These are phyloP conservation scores for Myzus persicae DNA, from an alignment of 1,140 invertebrate genomes.

Conservation along the genomic window DNA sequence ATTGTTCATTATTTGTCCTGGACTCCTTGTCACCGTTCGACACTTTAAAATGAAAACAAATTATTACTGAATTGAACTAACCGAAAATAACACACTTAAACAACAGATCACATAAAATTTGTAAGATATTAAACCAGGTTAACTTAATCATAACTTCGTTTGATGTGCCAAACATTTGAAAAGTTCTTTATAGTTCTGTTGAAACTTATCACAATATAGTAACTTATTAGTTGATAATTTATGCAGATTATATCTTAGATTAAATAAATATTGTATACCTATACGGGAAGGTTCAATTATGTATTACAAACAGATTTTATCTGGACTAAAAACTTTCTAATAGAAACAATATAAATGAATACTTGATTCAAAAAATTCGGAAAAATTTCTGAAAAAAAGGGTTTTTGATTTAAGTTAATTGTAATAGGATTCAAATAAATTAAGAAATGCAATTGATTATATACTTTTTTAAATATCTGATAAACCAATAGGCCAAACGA, in stretches of 20 bases:
- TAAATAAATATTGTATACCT: background rate
- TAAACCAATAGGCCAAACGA: too few relatives aligned
- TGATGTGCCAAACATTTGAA: too few relatives aligned
- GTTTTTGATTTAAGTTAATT: background rate
- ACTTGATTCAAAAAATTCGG: background rate
- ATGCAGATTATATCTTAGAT: background rate
- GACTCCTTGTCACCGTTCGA: background rate
- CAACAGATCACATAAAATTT: background rate
- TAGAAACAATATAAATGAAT: background rate
- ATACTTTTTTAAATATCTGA: too few relatives aligned
- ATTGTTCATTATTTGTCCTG: background rate
- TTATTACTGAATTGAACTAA: background rate
- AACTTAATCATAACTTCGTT: too few relatives aligned
- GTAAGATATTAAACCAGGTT: too few relatives aligned
- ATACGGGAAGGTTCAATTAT: background rate
- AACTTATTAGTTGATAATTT: too few relatives aligned
- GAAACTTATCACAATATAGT: too few relatives aligned
- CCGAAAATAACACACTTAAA: background rate
- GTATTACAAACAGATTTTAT: background rate
- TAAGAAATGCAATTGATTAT: background rate
- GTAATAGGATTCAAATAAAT: background rate
- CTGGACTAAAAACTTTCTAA: too few relatives aligned
- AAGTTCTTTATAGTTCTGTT: too few relatives aligned
- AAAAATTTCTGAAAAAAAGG: background rate
- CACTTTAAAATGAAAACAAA: background rate